Evolutionary conservation across 1,140 invertebrate species (phyloP).

Genomic region (Drosophila ercepeae): DNA sequence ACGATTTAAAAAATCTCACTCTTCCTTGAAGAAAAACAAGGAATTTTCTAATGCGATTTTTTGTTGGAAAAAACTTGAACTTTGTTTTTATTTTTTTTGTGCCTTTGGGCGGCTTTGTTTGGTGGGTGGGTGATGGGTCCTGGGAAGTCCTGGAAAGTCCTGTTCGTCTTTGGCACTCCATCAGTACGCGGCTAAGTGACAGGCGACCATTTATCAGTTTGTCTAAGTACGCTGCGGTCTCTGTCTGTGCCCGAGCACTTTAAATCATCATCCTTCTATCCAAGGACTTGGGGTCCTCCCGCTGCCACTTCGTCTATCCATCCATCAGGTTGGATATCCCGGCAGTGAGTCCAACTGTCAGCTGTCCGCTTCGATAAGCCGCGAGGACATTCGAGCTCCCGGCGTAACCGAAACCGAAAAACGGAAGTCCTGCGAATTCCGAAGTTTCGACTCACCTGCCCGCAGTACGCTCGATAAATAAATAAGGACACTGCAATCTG

Average conservation of each 20-base stretch:
- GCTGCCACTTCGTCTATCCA: not conserved
- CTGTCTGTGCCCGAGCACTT: slow-evolving; percentile 52
- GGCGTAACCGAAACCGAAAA: slow-evolving; percentile 26
- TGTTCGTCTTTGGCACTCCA: slow-evolving; percentile 16
- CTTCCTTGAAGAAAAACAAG: no score
- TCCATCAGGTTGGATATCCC: slow-evolving; percentile 1
- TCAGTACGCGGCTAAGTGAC: slow-evolving; percentile 40
- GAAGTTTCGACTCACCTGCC: slow-evolving; percentile 28
- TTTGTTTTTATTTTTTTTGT: slow-evolving; percentile 22
- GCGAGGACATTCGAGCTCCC: slow-evolving; percentile 23
- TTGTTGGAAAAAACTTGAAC: slow-evolving; percentile 19
- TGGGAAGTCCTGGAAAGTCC: not conserved
- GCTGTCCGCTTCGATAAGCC: slow-evolving; percentile 67
- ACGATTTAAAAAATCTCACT: no score
- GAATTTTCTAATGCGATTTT: slow-evolving; percentile 24
- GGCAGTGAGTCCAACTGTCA: slow-evolving; percentile 51
- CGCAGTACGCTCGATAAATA: slow-evolving; percentile 47
- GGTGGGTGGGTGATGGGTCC: not conserved
- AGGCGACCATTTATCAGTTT: slow-evolving; percentile 72
- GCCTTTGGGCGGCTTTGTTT: slow-evolving; percentile 9
- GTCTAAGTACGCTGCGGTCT: slow-evolving; percentile 70
- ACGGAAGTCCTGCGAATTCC: slow-evolving; percentile 15
- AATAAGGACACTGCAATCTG: slow-evolving; percentile 30
- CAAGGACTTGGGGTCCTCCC: not conserved
- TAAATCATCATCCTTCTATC: slow-evolving; percentile 39